Percentiles rank a stretch among this genome's conserved stretches.
Conservation (phyloP, 37 sponge, comb jelly and placozoan genomes). For the Eunapius fragilis region DNA sequence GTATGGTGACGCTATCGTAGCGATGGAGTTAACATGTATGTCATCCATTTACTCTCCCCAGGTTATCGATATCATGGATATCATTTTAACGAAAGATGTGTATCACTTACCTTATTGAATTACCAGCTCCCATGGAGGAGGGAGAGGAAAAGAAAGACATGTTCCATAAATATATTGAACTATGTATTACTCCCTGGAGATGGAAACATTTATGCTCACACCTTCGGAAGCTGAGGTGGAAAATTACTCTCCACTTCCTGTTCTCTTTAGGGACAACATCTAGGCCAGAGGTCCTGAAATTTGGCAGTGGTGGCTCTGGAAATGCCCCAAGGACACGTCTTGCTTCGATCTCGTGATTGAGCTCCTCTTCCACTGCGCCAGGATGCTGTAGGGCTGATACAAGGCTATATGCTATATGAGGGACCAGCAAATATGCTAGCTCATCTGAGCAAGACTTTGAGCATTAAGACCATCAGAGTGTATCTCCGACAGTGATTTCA, state of each 20-base stretch:
- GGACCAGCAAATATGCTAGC: not conserved
- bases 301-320: constrained; percentile 8
- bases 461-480: constrained; percentile 2
- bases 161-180: constrained; percentile 3
- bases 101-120: too few relatives aligned
- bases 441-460: constrained; percentile 2
- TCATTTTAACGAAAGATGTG: too few relatives aligned
- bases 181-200: constrained; percentile 5
- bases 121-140: too few relatives aligned
- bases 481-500: not conserved
- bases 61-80: too few relatives aligned
- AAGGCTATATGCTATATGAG: not conserved
- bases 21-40: too few relatives aligned
- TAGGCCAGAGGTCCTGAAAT: constrained; percentile 16
- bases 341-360: not conserved
- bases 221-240: constrained; percentile 20
- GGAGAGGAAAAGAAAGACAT: too few relatives aligned
- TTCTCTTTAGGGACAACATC: constrained; percentile 22
- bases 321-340: constrained; percentile 10
- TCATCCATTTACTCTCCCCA: too few relatives aligned
- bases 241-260: constrained; percentile 8
- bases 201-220: constrained; percentile 15
- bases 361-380: not conserved
- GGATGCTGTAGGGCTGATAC: constrained; percentile 5
- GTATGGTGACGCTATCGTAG: too few relatives aligned